Percentiles rank a stretch among this genome's conserved stretches.
These are phyloP conservation scores for Scrobipalpa atriplicella DNA, from an alignment of 2,888 invertebrate species.

Conservation along the genomic window DNA sequence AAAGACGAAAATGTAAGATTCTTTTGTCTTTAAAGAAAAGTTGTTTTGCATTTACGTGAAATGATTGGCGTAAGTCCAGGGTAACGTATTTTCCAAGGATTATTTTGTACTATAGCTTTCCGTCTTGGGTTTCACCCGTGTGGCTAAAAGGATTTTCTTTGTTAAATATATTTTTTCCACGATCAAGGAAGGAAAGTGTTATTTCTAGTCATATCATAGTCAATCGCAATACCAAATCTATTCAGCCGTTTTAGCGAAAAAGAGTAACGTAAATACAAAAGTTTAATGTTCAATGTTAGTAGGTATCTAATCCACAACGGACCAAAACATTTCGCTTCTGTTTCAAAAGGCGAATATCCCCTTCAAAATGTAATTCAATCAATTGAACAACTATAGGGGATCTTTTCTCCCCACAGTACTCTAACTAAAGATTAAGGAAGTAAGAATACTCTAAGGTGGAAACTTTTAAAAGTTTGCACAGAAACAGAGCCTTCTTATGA, in stretches of 20 bases:
- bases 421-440: slow-evolving; percentile 40
- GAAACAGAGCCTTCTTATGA: slow-evolving; percentile 37
- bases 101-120: not conserved
- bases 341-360: not conserved
- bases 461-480: slow-evolving; percentile 30
- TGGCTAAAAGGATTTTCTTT: too few species aligned
- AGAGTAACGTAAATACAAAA: too few species aligned
- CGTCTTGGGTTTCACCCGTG: not conserved
- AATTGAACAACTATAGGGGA: slow-evolving; percentile 16
- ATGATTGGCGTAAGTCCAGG: slow-evolving; percentile 7
- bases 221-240: too few species aligned
- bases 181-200: too few species aligned
- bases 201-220: too few species aligned
- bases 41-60: slow-evolving; percentile 16
- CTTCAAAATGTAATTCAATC: slow-evolving; percentile 16
- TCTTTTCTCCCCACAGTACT: slow-evolving; percentile 15
- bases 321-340: not conserved
- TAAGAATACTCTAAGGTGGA: slow-evolving; percentile 29
- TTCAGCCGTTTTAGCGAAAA: too few species aligned
- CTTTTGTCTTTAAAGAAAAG: slow-evolving; percentile 5
- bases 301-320: not conserved
- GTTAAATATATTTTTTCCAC: too few species aligned
- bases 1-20: not conserved
- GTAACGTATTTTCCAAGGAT: not conserved
- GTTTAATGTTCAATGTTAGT: not conserved